Evolutionary conservation across 2,113 vertebrate species (phyloP), one percentile per base, ranked within the genome.

Genomic region (Columbina picui): DNA sequence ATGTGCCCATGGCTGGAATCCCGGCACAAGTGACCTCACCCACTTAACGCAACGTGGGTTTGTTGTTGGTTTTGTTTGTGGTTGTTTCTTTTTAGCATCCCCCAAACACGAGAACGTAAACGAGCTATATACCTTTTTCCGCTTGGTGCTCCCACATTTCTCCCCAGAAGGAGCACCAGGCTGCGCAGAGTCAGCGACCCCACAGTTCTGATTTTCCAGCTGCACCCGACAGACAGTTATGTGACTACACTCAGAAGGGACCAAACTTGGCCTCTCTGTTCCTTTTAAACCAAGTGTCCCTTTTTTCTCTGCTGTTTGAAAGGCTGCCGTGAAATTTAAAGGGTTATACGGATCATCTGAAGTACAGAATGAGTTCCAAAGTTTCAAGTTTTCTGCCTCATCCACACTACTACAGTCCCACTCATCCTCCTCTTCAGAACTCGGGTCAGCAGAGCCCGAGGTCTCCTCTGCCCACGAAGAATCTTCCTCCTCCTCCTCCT

Each of bases 261-360:
- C 63, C 41, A n/a, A 34, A 7, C 14, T 21, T 12, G 67, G 41
- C 60, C 87, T 80, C 32, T 89, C 38, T 0, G 69, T 17, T 32
- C 85, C 94, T 39, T 36, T 36, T 1, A 78, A 80, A 83, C 12
- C 69, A 34, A 25, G 5, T 7, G 52, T 27, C 96, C 73, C 78
- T 52, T 80, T 94, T 1, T 77, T 98, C 98, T 97, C 98, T 77
- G 96, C 84, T 1, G 98, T 88, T 30, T 98, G 97, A 89, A 99
- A 95, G 1, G 98, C 95, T 34, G 98, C 99, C 96, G 98, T 99
- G 91, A 99, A 99, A 83, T 99, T 99, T 2, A 99, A 86, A 57
- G 98, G 99, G 92, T 98, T 99, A 78, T 99, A 99, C 1, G 99
- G 99, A 92, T 99, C 99, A 4, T 98, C 97, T 12, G 98, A 97